Evolutionary conservation across 2,888 invertebrate species (phyloP), one percentile per base, ranked within the genome.

Genomic region (Scrobipalpa costella): DNA sequence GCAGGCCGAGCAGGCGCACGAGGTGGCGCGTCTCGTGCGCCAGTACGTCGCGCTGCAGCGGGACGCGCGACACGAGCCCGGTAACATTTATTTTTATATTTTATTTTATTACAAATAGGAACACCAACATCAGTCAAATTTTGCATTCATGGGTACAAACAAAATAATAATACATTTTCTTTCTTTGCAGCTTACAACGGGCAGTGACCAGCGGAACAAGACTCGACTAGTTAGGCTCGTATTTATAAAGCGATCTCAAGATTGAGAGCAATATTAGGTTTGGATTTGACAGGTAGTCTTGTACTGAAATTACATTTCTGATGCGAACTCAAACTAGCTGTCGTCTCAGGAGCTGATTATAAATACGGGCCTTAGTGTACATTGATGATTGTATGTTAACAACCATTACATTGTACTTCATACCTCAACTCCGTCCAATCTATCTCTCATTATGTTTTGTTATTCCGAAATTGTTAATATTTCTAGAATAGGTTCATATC

Each of bases 1-100:
- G 72, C 98, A 99, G 84, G 99, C 99, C 0, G 98, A 99, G 88
- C 97, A 99, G 91, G 99, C 99, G 47, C 98, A 98, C 79, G 99
- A 99, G 89, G 98, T 99, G 75, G 98, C 98, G 59, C 94, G 98
- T 70, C 94, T 99, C 75, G 98, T 99, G 78, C 94, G 98, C 36
- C 99, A 99, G 87, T 99, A 99, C 92, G 98, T 99, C 80, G 97
- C 97, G 76, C 95, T 98, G 90, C 92, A 92, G 79, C 76, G 92
- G 61, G 90, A 92, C 78, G 77, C 78, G 67, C 69, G 83, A 34
- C 81, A 81, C 74, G 71, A 73, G 34, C 72, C 80, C 65, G 78
- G 83, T 79, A 66, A 49, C n/a, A n/a, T n/a, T n/a, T n/a, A n/a
- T n/a, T n/a, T n/a, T n/a, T n/a, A n/a, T n/a, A n/a, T n/a, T n/a